Conservation (phyloP, 1,140 invertebrate species). For the Macrostomum lignano region DNA sequence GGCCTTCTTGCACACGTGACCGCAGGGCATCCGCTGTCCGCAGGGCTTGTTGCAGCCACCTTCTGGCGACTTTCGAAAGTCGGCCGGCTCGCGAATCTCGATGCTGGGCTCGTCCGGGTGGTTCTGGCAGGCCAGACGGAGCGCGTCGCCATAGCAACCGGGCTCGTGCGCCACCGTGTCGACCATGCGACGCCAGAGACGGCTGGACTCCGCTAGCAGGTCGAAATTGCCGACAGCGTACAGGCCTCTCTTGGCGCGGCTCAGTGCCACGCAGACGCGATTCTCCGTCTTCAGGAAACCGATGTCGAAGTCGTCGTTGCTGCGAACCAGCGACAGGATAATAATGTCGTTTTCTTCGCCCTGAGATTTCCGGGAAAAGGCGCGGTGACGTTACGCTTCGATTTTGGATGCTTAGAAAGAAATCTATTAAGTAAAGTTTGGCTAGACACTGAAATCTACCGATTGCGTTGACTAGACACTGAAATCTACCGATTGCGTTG, state of each 20-base stretch:
- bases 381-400: too few species aligned
- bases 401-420: too few species aligned
- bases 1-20: conserved; percentile 10
- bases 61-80: conserved; percentile 13
- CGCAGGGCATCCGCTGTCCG: conserved; percentile 10
- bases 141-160: conserved; percentile 4
- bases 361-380: conserved; percentile 39
- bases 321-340: conserved; percentile 46
- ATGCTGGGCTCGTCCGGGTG: conserved; percentile 9
- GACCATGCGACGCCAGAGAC: conserved; percentile 18
- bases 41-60: conserved; percentile 14
- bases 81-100: conserved; percentile 9
- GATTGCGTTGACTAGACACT: too few species aligned
- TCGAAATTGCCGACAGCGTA: conserved; percentile 38
- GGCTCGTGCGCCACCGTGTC: conserved; percentile 5
- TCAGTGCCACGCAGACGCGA: conserved; percentile 48
- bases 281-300: conserved; percentile 45
- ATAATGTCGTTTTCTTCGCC: conserved; percentile 54
- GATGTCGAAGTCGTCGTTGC: conserved; percentile 35
- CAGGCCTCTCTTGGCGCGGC: conserved; percentile 41
- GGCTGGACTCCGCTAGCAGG: conserved; percentile 21
- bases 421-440: too few species aligned
- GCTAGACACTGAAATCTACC: too few species aligned
- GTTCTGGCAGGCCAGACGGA: conserved; percentile 10
- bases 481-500: too few species aligned